phyloP scores from a whole-genome alignment of 2,888 invertebrate species.

The Eupithecia dodoneata region DNA sequence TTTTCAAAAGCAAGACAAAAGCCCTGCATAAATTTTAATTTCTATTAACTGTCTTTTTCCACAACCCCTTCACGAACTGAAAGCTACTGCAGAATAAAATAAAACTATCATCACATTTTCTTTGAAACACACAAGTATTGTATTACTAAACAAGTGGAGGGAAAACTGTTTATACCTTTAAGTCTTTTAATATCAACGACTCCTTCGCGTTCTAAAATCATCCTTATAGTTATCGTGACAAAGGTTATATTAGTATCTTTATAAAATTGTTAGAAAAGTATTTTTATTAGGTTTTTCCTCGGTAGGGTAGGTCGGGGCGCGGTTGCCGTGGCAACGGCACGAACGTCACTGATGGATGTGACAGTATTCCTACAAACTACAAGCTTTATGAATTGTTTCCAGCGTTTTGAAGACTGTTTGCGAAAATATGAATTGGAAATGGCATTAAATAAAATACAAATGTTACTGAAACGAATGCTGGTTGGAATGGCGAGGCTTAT shows the following conservation, averaged over 20 bases:
- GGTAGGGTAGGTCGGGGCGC: slow-evolving; percentile 66
- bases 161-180: slow-evolving; percentile 63
- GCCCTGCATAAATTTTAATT: not conserved
- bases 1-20: not conserved
- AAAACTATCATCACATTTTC: slow-evolving; percentile 49
- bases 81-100: slow-evolving; percentile 40
- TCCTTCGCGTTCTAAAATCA: slow-evolving; percentile 5
- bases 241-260: slow-evolving; percentile 5
- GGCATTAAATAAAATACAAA: not conserved
- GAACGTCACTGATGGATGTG: slow-evolving; percentile 50
- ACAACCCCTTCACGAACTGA: not conserved
- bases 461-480: not conserved
- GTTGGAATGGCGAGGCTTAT: not conserved
- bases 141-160: slow-evolving; percentile 67
- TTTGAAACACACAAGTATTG: slow-evolving; percentile 59
- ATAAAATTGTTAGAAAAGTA: slow-evolving; percentile 39
- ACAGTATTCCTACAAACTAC: slow-evolving; percentile 36
- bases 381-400: slow-evolving; percentile 38
- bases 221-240: slow-evolving; percentile 6
- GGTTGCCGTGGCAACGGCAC: slow-evolving; percentile 67
- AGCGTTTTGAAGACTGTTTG: slow-evolving; percentile 30
- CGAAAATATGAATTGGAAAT: slow-evolving; percentile 18
- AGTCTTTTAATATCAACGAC: slow-evolving; percentile 46
- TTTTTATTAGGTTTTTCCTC: slow-evolving; percentile 68
- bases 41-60: slow-evolving; percentile 8